These are phyloP conservation scores for Eciton burchellii DNA, from an alignment of 1,140 invertebrate genomes.

Conservation along the genomic window DNA sequence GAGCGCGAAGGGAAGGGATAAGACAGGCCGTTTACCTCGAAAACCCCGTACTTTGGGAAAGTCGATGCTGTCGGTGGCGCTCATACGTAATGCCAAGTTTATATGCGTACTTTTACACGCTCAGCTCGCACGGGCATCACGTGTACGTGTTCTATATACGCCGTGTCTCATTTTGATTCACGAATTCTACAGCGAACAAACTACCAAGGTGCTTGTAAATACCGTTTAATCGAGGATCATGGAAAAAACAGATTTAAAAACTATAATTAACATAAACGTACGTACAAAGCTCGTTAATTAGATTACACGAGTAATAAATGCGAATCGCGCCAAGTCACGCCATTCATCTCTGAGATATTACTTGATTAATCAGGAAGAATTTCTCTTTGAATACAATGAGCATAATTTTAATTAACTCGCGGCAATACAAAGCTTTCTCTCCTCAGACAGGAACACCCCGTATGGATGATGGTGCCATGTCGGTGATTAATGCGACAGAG, in stretches of 20 bases:
- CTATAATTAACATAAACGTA: too few relatives aligned
- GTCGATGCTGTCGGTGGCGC: constrained; percentile 47
- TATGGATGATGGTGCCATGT: constrained; percentile 25
- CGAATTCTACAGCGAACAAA: constrained; percentile 48
- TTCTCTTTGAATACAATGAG: not conserved
- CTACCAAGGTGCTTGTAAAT: too few relatives aligned
- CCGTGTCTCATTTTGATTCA: not conserved
- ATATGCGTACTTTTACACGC: constrained; percentile 21
- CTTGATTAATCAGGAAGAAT: not conserved
- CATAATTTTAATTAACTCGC: not conserved
- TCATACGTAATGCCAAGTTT: constrained; percentile 53
- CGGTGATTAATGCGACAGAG: constrained; percentile 63
- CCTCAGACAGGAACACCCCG: constrained; percentile 15
- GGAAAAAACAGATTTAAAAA: too few relatives aligned
- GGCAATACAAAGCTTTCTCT: not conserved
- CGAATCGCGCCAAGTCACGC: not conserved
- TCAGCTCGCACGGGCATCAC: constrained; percentile 2
- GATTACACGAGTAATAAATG: not conserved
- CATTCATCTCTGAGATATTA: not conserved
- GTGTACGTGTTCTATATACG: not conserved
- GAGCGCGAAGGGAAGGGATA: constrained; percentile 18
- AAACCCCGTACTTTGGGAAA: constrained; percentile 62
- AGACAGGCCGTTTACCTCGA: constrained; percentile 70
- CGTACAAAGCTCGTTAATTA: not conserved
- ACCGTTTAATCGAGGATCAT: too few relatives aligned